Percentiles rank a stretch among this genome's conserved stretches.
Evolutionary conservation across 2,797 vertebrate species (phyloP).

Genomic region (Phoeniculus purpureus): DNA sequence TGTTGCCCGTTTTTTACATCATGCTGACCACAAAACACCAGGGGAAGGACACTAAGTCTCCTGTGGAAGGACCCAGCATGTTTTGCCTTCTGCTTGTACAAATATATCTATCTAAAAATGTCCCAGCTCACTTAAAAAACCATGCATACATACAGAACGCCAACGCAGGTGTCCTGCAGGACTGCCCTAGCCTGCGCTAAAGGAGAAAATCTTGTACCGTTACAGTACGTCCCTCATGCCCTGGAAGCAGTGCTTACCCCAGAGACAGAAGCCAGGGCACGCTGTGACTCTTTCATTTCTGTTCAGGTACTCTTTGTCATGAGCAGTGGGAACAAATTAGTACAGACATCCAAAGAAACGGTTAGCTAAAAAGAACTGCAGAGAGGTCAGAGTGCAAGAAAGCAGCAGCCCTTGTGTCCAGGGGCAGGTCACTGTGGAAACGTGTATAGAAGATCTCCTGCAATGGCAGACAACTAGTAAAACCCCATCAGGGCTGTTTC

Average conservation of each 20-base stretch:
- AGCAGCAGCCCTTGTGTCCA: background rate
- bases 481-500: background rate
- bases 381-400: background rate
- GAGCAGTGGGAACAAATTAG: background rate
- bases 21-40: background rate
- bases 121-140: fast-evolving
- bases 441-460: background rate
- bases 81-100: background rate
- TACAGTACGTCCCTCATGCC: background rate
- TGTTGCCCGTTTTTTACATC: background rate
- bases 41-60: background rate
- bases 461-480: background rate
- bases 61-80: background rate
- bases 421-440: background rate
- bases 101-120: fast-evolving
- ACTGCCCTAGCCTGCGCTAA: fast-evolving
- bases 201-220: background rate
- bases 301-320: background rate
- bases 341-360: background rate
- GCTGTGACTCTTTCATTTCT: background rate
- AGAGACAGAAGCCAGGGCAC: background rate
- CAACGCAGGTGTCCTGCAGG: background rate
- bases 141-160: fast-evolving
- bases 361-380: background rate
- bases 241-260: background rate